A percentile compares a stretch with the other conserved stretches of the same genome.
These are phyloP conservation scores for Drosophila crucigera DNA, from an alignment of 2,888 invertebrate species.

Conservation along the genomic window DNA sequence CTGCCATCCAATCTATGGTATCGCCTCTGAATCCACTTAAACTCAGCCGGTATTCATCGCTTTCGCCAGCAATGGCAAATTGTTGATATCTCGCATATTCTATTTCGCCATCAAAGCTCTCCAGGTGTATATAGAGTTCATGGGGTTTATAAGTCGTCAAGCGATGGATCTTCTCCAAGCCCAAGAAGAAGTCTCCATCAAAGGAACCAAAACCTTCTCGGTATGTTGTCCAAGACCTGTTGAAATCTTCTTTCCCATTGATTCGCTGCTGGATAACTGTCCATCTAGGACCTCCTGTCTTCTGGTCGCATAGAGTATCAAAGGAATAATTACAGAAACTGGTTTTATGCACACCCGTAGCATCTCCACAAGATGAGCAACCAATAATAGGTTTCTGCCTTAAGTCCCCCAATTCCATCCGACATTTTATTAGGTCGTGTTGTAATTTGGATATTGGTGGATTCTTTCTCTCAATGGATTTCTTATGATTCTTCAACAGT, in stretches of 20 bases:
- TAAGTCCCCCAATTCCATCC: no score
- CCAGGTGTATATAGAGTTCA: no score
- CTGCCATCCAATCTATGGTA: no score
- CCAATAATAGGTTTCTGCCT: no score
- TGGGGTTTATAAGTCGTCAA: neutral
- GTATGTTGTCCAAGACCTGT: neutral
- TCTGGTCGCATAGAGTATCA: rapidly evolving
- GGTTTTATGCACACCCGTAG: neutral
- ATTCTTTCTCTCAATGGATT: no score
- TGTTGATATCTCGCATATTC: no score
- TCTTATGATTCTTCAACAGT: no score
- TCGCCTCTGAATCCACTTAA: no score
- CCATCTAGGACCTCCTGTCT: neutral
- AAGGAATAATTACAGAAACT: neutral
- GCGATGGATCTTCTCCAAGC: neutral
- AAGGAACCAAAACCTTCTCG: neutral
- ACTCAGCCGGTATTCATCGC: no score
- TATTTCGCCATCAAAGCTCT: rapidly evolving
- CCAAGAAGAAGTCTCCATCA: neutral
- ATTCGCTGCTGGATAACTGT: neutral
- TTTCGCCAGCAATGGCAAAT: no score
- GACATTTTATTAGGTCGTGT: no score
- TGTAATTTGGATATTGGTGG: rapidly evolving
- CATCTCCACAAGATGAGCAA: no score
- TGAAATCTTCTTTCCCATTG: neutral